Percentiles rank a stretch among this genome's conserved stretches.
These are phyloP conservation scores for Calidris pygmaea DNA, from an alignment of 2,113 vertebrate species.

Conservation along the genomic window DNA sequence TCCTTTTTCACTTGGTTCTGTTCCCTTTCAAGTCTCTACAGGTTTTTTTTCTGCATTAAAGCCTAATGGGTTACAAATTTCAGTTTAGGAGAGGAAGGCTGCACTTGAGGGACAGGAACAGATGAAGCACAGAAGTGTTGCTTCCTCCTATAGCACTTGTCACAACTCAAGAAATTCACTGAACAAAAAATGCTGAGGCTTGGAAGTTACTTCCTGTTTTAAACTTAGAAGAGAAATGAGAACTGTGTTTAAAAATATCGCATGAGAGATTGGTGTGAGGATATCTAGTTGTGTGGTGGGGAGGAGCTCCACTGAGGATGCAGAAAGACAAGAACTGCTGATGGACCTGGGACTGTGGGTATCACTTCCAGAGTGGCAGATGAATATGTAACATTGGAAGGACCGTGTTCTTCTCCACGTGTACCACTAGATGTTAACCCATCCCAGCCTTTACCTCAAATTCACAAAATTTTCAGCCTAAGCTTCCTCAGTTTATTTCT, in stretches of 20 bases:
- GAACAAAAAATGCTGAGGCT: not conserved
- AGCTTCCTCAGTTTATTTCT: not conserved
- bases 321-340: not conserved
- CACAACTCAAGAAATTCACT: not conserved
- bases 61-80: not conserved
- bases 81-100: not conserved
- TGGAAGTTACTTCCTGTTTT: not conserved
- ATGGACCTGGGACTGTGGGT: not conserved
- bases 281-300: not conserved
- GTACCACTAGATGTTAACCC: fast-evolving
- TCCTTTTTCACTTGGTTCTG: not conserved
- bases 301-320: not conserved
- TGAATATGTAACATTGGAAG: not conserved
- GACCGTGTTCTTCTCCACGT: fast-evolving
- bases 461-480: not conserved
- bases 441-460: not conserved
- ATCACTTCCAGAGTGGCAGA: not conserved
- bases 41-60: not conserved
- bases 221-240: not conserved
- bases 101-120: not conserved
- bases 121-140: not conserved
- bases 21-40: not conserved
- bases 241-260: not conserved
- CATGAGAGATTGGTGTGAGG: not conserved
- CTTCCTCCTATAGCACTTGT: not conserved